These are phyloP conservation scores for Melinopterus prodromus DNA, from an alignment of 2,888 invertebrate genomes.

Conservation along the genomic window DNA sequence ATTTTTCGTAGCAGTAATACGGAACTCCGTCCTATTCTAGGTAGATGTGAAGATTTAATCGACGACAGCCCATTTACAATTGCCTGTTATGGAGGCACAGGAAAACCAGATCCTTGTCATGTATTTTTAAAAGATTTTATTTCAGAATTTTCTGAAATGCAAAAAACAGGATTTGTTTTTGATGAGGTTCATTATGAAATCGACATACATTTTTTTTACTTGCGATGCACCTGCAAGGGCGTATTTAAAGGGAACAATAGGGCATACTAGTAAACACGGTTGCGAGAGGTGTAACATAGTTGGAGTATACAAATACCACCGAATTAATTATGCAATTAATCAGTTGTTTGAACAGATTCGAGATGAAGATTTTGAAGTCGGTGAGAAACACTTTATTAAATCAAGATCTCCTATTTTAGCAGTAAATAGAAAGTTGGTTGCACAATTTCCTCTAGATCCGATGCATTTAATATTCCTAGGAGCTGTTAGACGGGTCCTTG, in stretches of 20 bases:
- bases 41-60: too few relatives aligned
- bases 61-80: too few relatives aligned
- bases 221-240: constrained; percentile 40
- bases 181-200: constrained; percentile 19
- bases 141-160: too few relatives aligned
- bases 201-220: constrained; percentile 34
- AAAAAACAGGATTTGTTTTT: constrained; percentile 10
- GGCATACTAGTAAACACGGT: constrained; percentile 36
- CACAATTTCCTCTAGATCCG: constrained; percentile 35
- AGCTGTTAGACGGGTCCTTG: constrained; percentile 32
- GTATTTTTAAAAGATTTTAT: too few relatives aligned
- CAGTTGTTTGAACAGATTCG: not conserved
- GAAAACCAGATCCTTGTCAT: too few relatives aligned
- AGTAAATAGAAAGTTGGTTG: constrained; percentile 24
- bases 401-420: constrained; percentile 26
- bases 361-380: constrained; percentile 26
- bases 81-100: too few relatives aligned
- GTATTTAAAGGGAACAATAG: constrained; percentile 37
- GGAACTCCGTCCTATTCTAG: too few relatives aligned
- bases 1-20: too few relatives aligned
- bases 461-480: constrained; percentile 36
- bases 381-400: not conserved
- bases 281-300: constrained; percentile 39
- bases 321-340: constrained; percentile 29
- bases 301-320: constrained; percentile 26